phyloP scores from a whole-genome alignment of 1,140 invertebrate species.

The Lethrus apterus region DNA sequence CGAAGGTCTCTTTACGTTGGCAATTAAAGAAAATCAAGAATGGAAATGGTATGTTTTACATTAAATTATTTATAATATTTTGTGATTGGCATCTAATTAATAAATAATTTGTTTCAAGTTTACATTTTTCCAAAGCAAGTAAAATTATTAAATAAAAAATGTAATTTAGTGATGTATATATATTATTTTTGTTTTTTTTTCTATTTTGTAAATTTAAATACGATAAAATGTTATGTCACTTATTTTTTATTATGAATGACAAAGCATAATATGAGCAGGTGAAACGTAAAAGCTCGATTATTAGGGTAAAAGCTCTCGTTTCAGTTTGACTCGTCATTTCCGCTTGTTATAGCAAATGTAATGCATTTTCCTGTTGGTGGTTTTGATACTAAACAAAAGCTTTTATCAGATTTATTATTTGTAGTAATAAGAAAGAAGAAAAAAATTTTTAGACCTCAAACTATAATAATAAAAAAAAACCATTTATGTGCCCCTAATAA shows the following conservation, averaged over 20 bases:
- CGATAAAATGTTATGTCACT: neutral
- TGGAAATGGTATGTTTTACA: conserved; percentile 76
- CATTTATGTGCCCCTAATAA: too few relatives aligned
- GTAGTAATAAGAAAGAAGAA: too few relatives aligned
- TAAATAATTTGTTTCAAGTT: too few relatives aligned
- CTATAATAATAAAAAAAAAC: too few relatives aligned
- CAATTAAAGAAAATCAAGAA: conserved; percentile 77
- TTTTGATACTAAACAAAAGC: too few relatives aligned
- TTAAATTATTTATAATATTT: too few relatives aligned
- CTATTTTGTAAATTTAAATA: neutral
- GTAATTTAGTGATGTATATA: neutral
- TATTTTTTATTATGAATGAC: too few relatives aligned
- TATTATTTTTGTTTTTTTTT: neutral
- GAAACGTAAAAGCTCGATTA: conserved; percentile 6
- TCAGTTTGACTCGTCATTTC: conserved; percentile 9
- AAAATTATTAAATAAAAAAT: neutral
- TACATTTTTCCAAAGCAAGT: neutral
- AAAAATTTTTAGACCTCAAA: too few relatives aligned
- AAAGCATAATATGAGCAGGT: conserved; percentile 5
- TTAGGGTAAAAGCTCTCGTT: conserved; percentile 12
- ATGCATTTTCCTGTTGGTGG: conserved; percentile 2
- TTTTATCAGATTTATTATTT: too few relatives aligned
- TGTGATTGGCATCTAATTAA: too few relatives aligned
- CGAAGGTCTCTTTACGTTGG: conserved; percentile 76
- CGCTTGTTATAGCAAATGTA: conserved; percentile 14